Base-by-base conservation (phyloP, 1,140 invertebrate species). In the Trigoniulus corallinus region DNA sequence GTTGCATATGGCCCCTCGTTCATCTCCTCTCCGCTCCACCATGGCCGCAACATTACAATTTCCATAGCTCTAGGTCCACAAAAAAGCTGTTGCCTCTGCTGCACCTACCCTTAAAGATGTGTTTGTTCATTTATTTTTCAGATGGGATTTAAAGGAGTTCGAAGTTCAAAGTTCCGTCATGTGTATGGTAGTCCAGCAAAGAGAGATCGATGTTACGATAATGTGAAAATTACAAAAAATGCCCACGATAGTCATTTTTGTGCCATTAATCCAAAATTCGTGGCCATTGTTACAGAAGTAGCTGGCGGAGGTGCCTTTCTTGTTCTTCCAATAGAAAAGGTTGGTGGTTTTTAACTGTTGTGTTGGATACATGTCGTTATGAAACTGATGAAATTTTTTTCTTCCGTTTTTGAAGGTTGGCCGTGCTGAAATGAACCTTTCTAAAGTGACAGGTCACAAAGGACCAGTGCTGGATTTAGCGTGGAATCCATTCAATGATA, bases 401-500 rank as follows among this genome's bases (percentile, higher is more conserved):
- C 37, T 39, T 12, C 12, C 18, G 37, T 13, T 13, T 39, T 39
- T 39, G 37, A 12, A 39, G 37, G 37, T 39, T 39, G 66, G 66
- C 15, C 53, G 66, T 21, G 52, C 67, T n/a, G 64, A 66, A 48
- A 53, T 64, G 15, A 82, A 84, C 61, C 76, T 77, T 3, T 80
- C 77, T 58, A 74, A 79, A 59, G 82, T 88, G 41, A 82, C 81
- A 18, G 84, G 84, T 27, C 84, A 88, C 67, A 74, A 77, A 46
- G 84, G 84, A 39, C 82, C 82, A 2, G 82, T 88, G 51, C 67
- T 86, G 52, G 84, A 88, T 65, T 80, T 88, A 53, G 87, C 87
- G 66, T 89, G 83, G 83, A 87, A 87, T 67, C 85, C 85, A 43
- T 89, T 89, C 69, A 88, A 91, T 64, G 91, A 96, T 68, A 88